These are phyloP conservation scores for western clawed frog (Xenopus tropicalis) DNA, from an alignment of 2,113 vertebrate genomes.

Conservation along the genomic window DNA sequence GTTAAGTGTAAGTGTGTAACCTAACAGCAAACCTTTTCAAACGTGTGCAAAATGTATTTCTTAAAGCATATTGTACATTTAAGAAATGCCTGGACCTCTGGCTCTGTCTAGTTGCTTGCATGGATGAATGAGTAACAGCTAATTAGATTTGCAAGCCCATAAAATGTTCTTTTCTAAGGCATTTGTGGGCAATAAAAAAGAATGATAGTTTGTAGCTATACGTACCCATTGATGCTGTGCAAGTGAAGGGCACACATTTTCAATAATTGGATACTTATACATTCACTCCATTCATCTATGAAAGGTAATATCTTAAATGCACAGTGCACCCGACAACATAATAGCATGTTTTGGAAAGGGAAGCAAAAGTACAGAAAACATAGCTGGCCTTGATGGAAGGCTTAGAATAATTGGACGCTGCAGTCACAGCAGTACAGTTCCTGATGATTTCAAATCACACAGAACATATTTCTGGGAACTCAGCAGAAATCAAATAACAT, in stretches of 20 bases:
- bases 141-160: constrained; percentile 31
- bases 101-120: constrained; percentile 15
- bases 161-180: constrained; percentile 6
- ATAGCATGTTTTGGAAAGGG: constrained; percentile 34
- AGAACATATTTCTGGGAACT: not conserved
- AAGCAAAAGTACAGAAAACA: constrained; percentile 9
- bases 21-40: no score
- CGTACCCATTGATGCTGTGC: constrained; percentile 19
- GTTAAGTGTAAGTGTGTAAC: no score
- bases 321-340: constrained; percentile 30
- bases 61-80: not conserved
- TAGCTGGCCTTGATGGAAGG: constrained; percentile 9
- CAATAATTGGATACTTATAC: constrained; percentile 13
- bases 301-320: constrained; percentile 38
- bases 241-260: constrained; percentile 30
- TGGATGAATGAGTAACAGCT: constrained; percentile 30
- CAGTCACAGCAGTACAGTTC: not conserved
- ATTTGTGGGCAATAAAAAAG: constrained; percentile 26
- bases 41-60: no score
- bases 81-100: constrained; percentile 1
- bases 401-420: constrained; percentile 16
- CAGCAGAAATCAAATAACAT: not conserved
- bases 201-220: constrained; percentile 22
- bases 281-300: constrained; percentile 34
- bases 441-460: not conserved